Evolutionary conservation across 2,113 vertebrate species (phyloP).

Genomic region (Aythya baeri): DNA sequence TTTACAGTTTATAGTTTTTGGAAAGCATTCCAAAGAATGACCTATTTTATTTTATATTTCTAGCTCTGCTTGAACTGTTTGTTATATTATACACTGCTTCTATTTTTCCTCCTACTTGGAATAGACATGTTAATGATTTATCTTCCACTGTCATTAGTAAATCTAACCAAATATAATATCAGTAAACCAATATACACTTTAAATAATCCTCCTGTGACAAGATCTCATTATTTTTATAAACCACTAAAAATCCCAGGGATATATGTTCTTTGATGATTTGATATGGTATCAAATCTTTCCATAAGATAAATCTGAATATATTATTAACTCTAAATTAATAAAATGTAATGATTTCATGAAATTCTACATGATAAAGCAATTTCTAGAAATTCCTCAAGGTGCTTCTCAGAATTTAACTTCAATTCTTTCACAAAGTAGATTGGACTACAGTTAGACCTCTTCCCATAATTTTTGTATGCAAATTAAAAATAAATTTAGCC

Average conservation of each 20-base stretch:
- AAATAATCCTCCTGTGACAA: background rate
- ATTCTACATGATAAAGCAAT: background rate
- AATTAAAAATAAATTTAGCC: background rate
- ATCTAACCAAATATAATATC: background rate
- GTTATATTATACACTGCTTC: background rate
- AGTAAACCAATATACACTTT: background rate
- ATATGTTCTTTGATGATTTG: background rate
- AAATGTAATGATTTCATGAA: conserved; percentile 26
- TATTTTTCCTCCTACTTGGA: background rate
- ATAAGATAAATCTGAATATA: background rate
- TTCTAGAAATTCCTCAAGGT: conserved; percentile 25
- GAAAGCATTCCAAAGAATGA: background rate
- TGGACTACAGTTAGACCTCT: background rate
- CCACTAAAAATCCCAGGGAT: background rate
- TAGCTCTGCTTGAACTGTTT: background rate
- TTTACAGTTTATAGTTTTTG: background rate
- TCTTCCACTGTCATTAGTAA: background rate
- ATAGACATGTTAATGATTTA: background rate
- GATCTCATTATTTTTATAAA: conserved; percentile 40
- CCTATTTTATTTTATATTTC: background rate
- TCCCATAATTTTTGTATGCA: background rate
- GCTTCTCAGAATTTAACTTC: background rate
- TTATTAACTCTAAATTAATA: conserved; percentile 21
- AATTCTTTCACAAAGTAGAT: background rate
- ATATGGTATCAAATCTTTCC: background rate